phyloP scores from a whole-genome alignment of 1,140 invertebrate species.

The Papilio aristodemus region DNA sequence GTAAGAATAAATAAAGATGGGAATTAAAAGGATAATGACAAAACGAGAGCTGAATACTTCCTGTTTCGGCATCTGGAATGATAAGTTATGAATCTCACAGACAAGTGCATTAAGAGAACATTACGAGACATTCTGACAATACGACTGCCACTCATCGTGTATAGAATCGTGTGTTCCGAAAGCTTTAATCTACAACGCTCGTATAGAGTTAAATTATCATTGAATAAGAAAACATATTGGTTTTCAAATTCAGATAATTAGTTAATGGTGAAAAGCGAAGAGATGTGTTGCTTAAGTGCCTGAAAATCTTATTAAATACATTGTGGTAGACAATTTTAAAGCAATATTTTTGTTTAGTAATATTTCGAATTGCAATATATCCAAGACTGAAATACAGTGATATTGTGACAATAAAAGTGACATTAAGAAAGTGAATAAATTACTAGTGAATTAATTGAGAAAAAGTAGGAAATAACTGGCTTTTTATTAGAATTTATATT shows the following conservation, averaged over 20 bases:
- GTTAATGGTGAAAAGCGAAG: not conserved
- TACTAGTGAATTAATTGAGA: not conserved
- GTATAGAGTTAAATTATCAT: no score
- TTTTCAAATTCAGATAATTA: no score
- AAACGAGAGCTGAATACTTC: not conserved
- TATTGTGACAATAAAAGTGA: conserved; percentile 5
- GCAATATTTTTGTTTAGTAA: not conserved
- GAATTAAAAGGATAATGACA: no score
- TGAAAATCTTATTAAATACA: not conserved
- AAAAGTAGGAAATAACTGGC: no score
- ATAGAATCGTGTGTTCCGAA: no score
- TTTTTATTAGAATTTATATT: no score
- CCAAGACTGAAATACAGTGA: conserved; percentile 12
- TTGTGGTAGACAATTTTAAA: not conserved
- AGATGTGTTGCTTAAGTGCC: not conserved
- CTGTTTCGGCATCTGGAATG: not conserved
- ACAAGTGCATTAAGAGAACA: not conserved
- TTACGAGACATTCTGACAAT: no score
- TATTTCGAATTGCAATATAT: no score
- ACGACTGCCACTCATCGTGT: no score
- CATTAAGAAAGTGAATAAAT: not conserved
- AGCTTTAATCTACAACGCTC: no score
- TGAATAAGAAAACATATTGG: no score
- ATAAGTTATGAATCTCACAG: not conserved
- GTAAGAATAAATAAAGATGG: no score